These are phyloP conservation scores for Festucalex cinctus DNA, from an alignment of 2,113 vertebrate species.

Conservation along the genomic window DNA sequence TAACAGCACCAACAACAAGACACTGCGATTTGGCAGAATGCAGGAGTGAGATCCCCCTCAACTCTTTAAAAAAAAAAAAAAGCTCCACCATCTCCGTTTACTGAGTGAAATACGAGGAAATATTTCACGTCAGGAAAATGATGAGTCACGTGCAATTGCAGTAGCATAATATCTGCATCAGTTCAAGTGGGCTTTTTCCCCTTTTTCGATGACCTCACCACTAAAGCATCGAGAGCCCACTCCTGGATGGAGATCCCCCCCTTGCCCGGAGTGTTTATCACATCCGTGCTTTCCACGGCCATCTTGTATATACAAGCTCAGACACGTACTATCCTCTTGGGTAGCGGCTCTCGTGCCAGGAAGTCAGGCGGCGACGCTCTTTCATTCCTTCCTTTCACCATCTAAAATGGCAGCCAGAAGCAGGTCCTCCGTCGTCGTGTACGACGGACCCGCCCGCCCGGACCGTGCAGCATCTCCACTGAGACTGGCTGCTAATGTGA, in stretches of 20 bases:
- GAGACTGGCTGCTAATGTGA: no score
- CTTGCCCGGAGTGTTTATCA: slow-evolving; percentile 73
- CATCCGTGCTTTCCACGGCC: slow-evolving; percentile 51
- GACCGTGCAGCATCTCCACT: no score
- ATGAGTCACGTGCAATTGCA: slow-evolving; percentile 40
- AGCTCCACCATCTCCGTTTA: neutral
- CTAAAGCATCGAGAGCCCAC: slow-evolving; percentile 67
- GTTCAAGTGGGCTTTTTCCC: slow-evolving; percentile 64
- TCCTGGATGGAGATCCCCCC: slow-evolving; percentile 74
- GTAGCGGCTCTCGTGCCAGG: slow-evolving; percentile 51
- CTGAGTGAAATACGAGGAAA: no score
- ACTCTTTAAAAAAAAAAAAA: neutral
- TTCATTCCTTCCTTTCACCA: slow-evolving; percentile 61
- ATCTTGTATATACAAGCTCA: slow-evolving; percentile 45
- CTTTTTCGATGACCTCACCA: slow-evolving; percentile 76
- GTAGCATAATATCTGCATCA: slow-evolving; percentile 50
- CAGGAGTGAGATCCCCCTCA: neutral
- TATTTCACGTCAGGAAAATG: slow-evolving; percentile 30
- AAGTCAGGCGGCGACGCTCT: slow-evolving; percentile 56
- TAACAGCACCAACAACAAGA: slow-evolving; percentile 38
- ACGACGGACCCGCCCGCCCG: no score
- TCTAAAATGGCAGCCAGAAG: slow-evolving; percentile 54
- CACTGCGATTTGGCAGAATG: neutral
- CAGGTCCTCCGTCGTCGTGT: neutral
- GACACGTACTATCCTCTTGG: slow-evolving; percentile 51